phyloP scores from a whole-genome alignment of 2,113 vertebrate genomes.

The Ellobius talpinus region DNA sequence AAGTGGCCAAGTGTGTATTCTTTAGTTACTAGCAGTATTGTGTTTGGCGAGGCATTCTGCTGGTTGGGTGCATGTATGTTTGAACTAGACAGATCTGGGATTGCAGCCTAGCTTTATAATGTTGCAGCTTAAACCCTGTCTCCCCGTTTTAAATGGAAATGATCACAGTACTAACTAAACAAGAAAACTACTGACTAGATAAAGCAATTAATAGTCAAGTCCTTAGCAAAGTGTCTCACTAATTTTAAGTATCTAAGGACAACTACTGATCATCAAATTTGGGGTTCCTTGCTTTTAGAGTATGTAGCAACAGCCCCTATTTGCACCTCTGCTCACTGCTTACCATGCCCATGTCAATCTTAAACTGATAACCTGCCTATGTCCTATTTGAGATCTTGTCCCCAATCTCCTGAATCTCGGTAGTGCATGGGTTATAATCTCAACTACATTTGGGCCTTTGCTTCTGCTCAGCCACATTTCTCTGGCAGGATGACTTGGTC shows the following conservation, averaged over 20 bases:
- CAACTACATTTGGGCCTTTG: constrained; percentile 23
- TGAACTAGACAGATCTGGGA: not conserved
- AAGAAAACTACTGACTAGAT: constrained; percentile 51
- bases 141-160: not conserved
- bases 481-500: not conserved
- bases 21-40: constrained; percentile 19
- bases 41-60: not conserved
- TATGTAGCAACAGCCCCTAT: not conserved
- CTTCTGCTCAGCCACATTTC: not conserved
- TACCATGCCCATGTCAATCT: not conserved
- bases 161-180: not conserved
- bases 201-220: constrained; percentile 1
- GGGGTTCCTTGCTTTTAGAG: not conserved
- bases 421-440: not conserved
- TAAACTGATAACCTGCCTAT: constrained; percentile 46
- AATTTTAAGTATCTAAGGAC: not conserved
- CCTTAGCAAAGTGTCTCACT: not conserved
- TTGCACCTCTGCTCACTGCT: constrained; percentile 24
- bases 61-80: not conserved
- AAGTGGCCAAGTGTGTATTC: constrained; percentile 20
- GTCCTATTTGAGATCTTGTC: constrained; percentile 31
- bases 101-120: not conserved
- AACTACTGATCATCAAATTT: constrained; percentile 9
- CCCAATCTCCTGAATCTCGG: not conserved
- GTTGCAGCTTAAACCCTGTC: not conserved